These are phyloP conservation scores for Lytechinus variegatus DNA, from an alignment of 35 echinoderm and acorn worm species.

Conservation along the genomic window DNA sequence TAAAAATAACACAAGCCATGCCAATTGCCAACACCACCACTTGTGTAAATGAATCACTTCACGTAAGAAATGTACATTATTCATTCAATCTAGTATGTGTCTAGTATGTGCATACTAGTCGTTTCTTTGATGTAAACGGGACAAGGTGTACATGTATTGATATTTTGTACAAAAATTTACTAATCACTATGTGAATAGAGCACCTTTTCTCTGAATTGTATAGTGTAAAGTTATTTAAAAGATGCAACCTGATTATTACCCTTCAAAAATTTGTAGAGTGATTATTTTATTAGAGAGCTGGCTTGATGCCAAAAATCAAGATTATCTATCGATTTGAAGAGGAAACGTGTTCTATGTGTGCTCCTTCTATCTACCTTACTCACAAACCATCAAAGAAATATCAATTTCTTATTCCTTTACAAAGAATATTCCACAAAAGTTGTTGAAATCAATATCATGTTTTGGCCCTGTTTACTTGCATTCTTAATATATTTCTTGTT, in stretches of 20 bases:
- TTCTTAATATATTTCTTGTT: background rate
- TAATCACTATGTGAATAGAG: constrained; percentile 19
- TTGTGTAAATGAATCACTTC: constrained; percentile 39
- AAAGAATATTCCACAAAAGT: background rate
- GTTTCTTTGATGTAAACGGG: background rate
- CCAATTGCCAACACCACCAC: background rate
- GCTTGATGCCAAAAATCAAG: background rate
- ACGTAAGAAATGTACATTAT: constrained; percentile 6
- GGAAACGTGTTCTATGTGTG: background rate
- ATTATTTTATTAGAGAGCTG: constrained; percentile 42
- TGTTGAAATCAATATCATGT: background rate
- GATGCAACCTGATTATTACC: constrained; percentile 40
- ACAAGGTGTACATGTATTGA: background rate
- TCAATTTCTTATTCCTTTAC: background rate
- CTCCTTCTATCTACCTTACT: background rate
- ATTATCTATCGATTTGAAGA: background rate
- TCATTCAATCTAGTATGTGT: background rate
- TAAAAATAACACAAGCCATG: background rate
- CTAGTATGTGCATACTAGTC: constrained; percentile 30
- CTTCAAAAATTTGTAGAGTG: background rate
- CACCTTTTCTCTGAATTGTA: constrained; percentile 36
- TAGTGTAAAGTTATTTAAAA: constrained; percentile 48
- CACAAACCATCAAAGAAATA: background rate
- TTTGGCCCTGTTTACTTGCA: background rate
- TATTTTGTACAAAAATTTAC: constrained; percentile 44